These are phyloP conservation scores for Ramazzottius varieornatus DNA, from an alignment of 2,888 invertebrate genomes.

Conservation along the genomic window DNA sequence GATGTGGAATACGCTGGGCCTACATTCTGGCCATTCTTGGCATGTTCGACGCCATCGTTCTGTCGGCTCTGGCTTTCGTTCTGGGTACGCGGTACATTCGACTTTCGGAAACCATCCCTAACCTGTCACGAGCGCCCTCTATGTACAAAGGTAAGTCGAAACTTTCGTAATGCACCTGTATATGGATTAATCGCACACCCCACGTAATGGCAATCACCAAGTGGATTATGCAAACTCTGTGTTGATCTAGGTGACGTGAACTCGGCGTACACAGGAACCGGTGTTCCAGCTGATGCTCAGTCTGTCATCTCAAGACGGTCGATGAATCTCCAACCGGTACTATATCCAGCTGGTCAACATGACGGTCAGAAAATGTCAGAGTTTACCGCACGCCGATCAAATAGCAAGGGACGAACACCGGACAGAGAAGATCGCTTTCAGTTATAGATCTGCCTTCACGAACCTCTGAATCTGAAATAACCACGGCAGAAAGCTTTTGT, in stretches of 20 bases:
- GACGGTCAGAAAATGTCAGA: conserved; percentile 47
- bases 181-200: neutral
- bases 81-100: conserved; percentile 64
- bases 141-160: conserved; percentile 35
- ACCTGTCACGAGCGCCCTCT: conserved; percentile 27
- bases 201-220: no score
- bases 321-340: conserved; percentile 54
- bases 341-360: conserved; percentile 33
- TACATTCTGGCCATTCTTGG: conserved; percentile 72
- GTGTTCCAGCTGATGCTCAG: conserved; percentile 55
- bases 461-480: no score
- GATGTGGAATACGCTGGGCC: conserved; percentile 72
- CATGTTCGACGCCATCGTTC: conserved; percentile 49
- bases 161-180: neutral
- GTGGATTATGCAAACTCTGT: no score
- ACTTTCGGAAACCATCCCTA: conserved; percentile 45
- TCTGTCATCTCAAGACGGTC: conserved; percentile 62
- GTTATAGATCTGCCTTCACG: no score
- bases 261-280: conserved; percentile 17
- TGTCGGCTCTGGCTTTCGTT: conserved; percentile 70
- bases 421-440: neutral
- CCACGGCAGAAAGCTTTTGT: no score
- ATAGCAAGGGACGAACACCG: neutral
- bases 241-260: neutral
- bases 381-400: conserved; percentile 41